Conservation (phyloP, 2,888 invertebrate species). For the Callimorpha dominula region DNA sequence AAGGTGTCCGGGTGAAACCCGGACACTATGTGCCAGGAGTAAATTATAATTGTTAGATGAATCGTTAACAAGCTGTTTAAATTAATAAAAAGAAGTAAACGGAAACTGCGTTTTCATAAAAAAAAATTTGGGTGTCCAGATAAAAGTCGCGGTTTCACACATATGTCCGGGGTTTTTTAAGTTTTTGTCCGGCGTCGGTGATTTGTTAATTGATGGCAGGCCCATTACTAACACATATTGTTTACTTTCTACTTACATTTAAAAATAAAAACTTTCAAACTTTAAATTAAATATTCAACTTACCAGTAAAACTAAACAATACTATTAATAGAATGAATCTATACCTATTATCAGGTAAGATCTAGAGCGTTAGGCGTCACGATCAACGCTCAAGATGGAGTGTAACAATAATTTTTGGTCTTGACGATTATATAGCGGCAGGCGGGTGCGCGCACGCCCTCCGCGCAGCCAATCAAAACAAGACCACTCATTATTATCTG, state of each 20-base stretch:
- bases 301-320: slow-evolving; percentile 40
- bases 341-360: slow-evolving; percentile 39
- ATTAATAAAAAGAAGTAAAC: too few species aligned
- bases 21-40: too few species aligned
- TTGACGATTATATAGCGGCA: slow-evolving; percentile 68
- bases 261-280: background rate
- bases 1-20: too few species aligned
- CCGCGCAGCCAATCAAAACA: slow-evolving; percentile 76
- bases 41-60: too few species aligned
- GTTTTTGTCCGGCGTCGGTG: too few species aligned
- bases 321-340: slow-evolving; percentile 37
- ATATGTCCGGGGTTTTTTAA: too few species aligned
- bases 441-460: slow-evolving; percentile 78
- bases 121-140: too few species aligned
- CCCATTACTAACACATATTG: too few species aligned
- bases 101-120: too few species aligned
- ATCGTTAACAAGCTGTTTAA: too few species aligned
- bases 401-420: slow-evolving; percentile 55
- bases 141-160: too few species aligned
- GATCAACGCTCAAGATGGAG: slow-evolving; percentile 55
- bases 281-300: slow-evolving; percentile 26
- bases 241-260: background rate
- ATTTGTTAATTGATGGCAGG: too few species aligned
- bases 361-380: slow-evolving; percentile 55
- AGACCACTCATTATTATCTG: slow-evolving; percentile 57